Evolutionary conservation across 2,888 invertebrate genomes (phyloP).

Genomic region (Abrostola triplasia): DNA sequence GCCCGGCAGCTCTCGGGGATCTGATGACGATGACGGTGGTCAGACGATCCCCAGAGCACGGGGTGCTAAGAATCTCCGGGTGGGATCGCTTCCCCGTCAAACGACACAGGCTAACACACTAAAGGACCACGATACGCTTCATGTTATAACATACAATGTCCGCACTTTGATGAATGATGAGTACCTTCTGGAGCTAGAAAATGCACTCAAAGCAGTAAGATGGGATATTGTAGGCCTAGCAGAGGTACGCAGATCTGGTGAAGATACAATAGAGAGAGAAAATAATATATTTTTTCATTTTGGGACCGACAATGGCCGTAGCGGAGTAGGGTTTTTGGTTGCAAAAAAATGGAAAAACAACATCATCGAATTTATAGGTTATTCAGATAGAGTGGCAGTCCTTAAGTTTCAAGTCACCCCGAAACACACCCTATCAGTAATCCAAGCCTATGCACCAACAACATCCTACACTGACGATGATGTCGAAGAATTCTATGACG

Average conservation of each 20-base stretch:
- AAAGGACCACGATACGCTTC: not conserved
- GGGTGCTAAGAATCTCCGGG: slow-evolving; percentile 12
- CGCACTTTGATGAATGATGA: not conserved
- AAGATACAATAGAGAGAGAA: slow-evolving; percentile 6
- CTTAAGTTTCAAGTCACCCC: no score
- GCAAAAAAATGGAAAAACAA: slow-evolving; percentile 18
- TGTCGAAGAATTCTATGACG: no score
- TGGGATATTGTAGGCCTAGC: slow-evolving; percentile 4
- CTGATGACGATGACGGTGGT: not conserved
- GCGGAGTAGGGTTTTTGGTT: slow-evolving; percentile 26
- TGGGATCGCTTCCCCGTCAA: slow-evolving; percentile 4
- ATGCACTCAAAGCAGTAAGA: not conserved
- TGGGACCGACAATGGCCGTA: not conserved
- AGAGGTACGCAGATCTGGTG: slow-evolving; percentile 2
- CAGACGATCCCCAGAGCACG: not conserved
- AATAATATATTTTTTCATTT: slow-evolving; percentile 14
- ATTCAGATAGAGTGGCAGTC: no score
- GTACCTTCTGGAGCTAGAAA: not conserved
- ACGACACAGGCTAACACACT: not conserved
- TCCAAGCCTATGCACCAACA: no score
- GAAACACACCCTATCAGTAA: no score
- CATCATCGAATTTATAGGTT: no score
- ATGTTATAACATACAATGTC: slow-evolving; percentile 1
- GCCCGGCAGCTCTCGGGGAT: slow-evolving; percentile 1
- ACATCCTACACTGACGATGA: no score